Percentiles rank a stretch among this genome's conserved stretches.
Evolutionary conservation across 2,888 invertebrate species (phyloP).

Genomic region (Tenthredo mesomela): DNA sequence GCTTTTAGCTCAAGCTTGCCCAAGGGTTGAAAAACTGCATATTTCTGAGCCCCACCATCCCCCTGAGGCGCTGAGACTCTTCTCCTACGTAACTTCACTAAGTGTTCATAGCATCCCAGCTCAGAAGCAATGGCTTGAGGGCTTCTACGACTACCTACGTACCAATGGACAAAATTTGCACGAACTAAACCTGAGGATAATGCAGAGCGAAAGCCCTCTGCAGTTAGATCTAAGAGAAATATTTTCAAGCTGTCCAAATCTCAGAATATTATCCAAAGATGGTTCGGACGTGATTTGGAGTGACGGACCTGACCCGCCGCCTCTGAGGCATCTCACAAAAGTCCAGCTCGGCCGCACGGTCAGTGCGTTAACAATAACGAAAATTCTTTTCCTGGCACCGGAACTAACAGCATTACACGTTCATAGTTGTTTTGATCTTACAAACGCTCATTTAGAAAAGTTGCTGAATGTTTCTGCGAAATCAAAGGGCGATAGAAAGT

Average conservation of each 20-base stretch:
- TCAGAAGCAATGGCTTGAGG: conserved; percentile 72
- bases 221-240: conserved; percentile 73
- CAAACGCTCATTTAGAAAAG: conserved; percentile 72
- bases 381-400: conserved; percentile 73
- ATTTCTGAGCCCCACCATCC: conserved; percentile 76
- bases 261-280: conserved; percentile 72
- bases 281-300: conserved; percentile 74
- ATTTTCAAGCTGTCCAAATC: conserved; percentile 71
- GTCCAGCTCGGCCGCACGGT: conserved; percentile 75
- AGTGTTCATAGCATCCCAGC: conserved; percentile 75
- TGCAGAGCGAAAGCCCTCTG: conserved; percentile 67
- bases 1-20: conserved; percentile 75
- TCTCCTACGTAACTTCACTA: conserved; percentile 73
- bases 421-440: conserved; percentile 75
- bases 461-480: conserved; percentile 58
- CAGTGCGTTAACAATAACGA: conserved; percentile 70
- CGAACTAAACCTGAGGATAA: conserved; percentile 73
- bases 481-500: conserved; percentile 51
- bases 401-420: conserved; percentile 73
- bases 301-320: conserved; percentile 64
- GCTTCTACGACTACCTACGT: conserved; percentile 74
- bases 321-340: conserved; percentile 67
- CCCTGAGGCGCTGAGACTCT: conserved; percentile 72
- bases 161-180: conserved; percentile 71
- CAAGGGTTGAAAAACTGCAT: conserved; percentile 73